phyloP scores from a whole-genome alignment of 30 jellyfish, hydroid and myxozoan genomes.

The Morbakka virulenta region DNA sequence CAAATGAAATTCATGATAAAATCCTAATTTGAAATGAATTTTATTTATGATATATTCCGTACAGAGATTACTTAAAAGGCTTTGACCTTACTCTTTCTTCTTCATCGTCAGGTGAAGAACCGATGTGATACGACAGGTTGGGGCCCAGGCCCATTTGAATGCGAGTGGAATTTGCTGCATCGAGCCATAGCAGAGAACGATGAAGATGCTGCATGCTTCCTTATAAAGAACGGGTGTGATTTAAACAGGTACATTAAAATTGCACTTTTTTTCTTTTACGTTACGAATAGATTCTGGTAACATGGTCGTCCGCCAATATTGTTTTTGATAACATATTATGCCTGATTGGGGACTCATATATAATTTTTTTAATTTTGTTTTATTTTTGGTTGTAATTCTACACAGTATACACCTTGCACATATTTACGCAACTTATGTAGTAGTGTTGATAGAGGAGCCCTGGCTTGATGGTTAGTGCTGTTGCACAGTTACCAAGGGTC shows the following conservation, averaged over 20 bases:
- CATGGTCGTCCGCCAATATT: too few relatives aligned
- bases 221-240: conserved; percentile 67
- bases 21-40: background rate
- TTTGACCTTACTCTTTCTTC: background rate
- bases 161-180: conserved; percentile 85
- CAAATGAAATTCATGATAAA: too few relatives aligned
- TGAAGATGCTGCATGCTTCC: conserved; percentile 86
- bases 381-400: too few relatives aligned
- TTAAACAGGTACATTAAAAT: conserved; percentile 57
- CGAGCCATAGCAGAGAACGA: conserved; percentile 88
- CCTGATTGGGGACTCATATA: too few relatives aligned
- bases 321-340: too few relatives aligned
- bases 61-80: background rate
- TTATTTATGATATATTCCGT: background rate
- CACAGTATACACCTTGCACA: too few relatives aligned
- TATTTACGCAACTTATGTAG: too few relatives aligned
- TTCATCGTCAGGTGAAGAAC: conserved; percentile 61
- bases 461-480: too few relatives aligned
- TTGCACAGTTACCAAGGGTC: too few relatives aligned
- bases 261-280: background rate
- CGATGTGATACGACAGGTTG: conserved; percentile 90
- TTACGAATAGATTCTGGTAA: too few relatives aligned
- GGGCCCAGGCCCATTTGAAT: conserved; percentile 65
- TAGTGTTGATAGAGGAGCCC: too few relatives aligned
- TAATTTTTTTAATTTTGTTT: too few relatives aligned